phyloP scores from a whole-genome alignment of 2,888 invertebrate genomes.

The Phymatocera aterrima region DNA sequence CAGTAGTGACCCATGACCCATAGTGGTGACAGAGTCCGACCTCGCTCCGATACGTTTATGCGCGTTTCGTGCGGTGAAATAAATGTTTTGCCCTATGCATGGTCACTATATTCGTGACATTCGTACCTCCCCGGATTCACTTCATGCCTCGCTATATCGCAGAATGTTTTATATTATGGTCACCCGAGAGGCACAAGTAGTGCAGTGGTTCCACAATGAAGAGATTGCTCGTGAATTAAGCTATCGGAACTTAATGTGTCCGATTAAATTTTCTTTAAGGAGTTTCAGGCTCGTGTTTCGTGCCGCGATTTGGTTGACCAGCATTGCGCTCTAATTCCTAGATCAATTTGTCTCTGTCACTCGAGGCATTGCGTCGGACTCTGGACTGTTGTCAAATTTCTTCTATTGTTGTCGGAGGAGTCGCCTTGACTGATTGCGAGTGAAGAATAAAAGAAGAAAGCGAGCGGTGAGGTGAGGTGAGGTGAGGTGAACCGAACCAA shows the following conservation, averaged over 20 bases:
- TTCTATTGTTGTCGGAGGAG: background rate
- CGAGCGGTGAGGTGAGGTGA: background rate
- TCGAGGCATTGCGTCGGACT: background rate
- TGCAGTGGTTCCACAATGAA: too few relatives aligned
- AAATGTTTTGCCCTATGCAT: slow-evolving; percentile 19
- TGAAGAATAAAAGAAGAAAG: background rate
- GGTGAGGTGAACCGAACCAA: too few relatives aligned
- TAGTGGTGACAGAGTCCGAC: slow-evolving; percentile 16
- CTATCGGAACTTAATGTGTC: background rate
- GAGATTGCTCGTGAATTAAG: too few relatives aligned
- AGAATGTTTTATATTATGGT: too few relatives aligned
- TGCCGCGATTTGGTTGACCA: background rate
- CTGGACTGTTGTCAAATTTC: background rate
- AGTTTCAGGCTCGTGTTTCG: background rate
- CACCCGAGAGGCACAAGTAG: too few relatives aligned
- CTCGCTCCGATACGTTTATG: background rate
- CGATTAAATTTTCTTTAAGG: background rate
- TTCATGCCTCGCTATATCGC: too few relatives aligned
- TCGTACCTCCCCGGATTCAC: background rate
- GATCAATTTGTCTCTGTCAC: slow-evolving; percentile 22
- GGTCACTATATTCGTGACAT: background rate
- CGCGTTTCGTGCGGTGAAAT: background rate
- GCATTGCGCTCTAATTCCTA: background rate
- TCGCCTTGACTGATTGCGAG: background rate
- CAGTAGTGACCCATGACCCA: slow-evolving; percentile 51